Percentiles rank a stretch among this genome's conserved stretches.
Conservation (phyloP, 2,113 vertebrate species). For the Poeciliopsis occidentalis region DNA sequence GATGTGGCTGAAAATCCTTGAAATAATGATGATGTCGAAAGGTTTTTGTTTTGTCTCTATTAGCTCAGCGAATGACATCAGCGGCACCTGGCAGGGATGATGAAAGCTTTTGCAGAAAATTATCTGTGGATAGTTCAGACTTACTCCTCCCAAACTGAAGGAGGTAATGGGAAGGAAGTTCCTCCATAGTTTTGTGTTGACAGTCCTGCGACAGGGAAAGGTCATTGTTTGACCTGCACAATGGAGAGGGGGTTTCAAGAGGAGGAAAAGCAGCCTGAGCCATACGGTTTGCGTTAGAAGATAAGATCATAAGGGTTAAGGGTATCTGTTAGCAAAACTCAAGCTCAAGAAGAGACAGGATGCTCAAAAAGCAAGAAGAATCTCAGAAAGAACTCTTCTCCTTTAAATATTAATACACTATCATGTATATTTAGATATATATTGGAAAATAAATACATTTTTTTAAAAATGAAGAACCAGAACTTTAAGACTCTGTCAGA, state of each 20-base stretch:
- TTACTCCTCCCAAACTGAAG: slow-evolving; percentile 46
- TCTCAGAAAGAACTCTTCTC: background rate
- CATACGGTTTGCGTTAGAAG: slow-evolving; percentile 18
- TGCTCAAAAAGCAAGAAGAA: slow-evolving; percentile 1
- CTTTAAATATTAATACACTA: background rate
- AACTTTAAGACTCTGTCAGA: background rate
- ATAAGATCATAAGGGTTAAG: slow-evolving; percentile 33
- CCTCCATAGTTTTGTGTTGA: slow-evolving; percentile 73
- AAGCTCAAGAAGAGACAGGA: slow-evolving; percentile 18
- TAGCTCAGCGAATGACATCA: background rate
- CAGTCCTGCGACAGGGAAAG: slow-evolving; percentile 79
- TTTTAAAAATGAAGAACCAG: background rate
- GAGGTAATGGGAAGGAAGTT: slow-evolving; percentile 64
- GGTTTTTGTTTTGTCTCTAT: background rate
- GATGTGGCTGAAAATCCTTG: background rate
- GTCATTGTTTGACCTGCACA: slow-evolving; percentile 89
- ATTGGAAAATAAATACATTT: background rate
- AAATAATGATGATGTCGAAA: background rate
- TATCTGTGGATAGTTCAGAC: slow-evolving; percentile 14
- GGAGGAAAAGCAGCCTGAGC: slow-evolving; percentile 51
- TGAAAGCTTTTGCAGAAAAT: slow-evolving; percentile 3
- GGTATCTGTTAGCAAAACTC: slow-evolving; percentile 26
- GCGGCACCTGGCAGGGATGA: background rate
- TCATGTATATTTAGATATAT: background rate
- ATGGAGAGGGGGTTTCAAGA: slow-evolving; percentile 85